Base-by-base conservation (phyloP, 2,888 invertebrate genomes). In the Ophion ventricosus region DNA sequence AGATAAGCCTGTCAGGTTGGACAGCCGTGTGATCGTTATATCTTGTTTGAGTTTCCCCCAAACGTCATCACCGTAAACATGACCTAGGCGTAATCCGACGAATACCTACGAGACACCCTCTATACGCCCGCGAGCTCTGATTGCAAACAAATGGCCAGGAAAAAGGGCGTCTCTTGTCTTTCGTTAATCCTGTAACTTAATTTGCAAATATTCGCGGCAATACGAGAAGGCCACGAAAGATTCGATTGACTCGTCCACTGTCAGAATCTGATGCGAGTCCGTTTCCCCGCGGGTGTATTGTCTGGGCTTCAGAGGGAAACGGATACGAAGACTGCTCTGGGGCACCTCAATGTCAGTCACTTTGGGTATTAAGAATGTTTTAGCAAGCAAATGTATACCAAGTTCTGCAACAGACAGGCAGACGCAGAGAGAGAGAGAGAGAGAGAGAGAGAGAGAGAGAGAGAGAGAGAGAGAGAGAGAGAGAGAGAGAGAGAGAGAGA, bases 31-130 rank as follows among this genome's bases (percentile, higher is more conserved):
- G 8, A 56, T 75, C 40, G 17, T 20, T 35, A 25, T 43, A 76
- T 40, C 66, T 40, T 67, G 76, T 67, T 76, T 67, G 57, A 56
- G 57, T 67, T 76, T 57, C 20, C 40, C 66, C n/a, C 14, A 61
- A 76, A 14, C 5, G 23, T 67, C 64, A 26, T 43, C 56, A 67
- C 23, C 23, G 25, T 25, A 43, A 40, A 35, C 49, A 4, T 49
- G 49, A 17, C 49, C 49, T 49, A 49, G 23, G 23, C 64, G 54
- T 69, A 23, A 57, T 57, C 49, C 49, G 49, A 17, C 17, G 17
- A 49, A 49, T 57, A 57, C n/a, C n/a, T n/a, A n/a, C 20, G 23
- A 57, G 20, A 57, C 10, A 57, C 20, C 10, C 23, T 20, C 23
- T 20, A 35, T 4, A 35, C 35, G 35, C 35, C 35, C 35, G 35